Conservation (phyloP, 2,888 invertebrate genomes). For the Synergus laeviventris region DNA sequence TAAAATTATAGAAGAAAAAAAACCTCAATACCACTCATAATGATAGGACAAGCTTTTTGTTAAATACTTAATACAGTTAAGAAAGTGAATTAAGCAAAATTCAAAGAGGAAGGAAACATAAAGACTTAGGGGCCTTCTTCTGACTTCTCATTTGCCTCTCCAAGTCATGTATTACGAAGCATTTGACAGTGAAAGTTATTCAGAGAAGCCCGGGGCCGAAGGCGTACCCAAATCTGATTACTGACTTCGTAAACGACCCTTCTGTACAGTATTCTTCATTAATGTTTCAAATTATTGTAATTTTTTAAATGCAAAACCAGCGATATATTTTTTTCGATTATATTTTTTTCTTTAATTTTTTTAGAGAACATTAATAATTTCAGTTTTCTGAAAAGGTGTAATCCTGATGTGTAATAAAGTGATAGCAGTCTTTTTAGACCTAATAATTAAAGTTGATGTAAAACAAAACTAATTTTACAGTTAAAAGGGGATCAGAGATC, state of each 20-base stretch:
- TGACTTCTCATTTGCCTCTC: background rate
- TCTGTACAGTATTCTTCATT: background rate
- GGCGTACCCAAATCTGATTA: slow-evolving; percentile 31
- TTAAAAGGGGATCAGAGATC: background rate
- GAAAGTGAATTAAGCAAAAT: background rate
- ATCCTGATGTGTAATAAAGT: background rate
- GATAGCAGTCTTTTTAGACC: background rate
- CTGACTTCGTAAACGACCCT: slow-evolving; percentile 17
- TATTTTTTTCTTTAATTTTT: too few relatives aligned
- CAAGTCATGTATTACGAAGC: slow-evolving; percentile 26
- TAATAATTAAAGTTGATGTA: background rate
- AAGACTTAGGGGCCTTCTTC: slow-evolving; percentile 5
- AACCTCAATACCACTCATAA: background rate
- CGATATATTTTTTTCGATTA: too few relatives aligned
- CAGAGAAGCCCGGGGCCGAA: slow-evolving; percentile 39
- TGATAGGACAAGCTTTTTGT: background rate
- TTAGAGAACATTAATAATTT: background rate
- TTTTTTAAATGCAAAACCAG: background rate
- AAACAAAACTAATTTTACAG: background rate
- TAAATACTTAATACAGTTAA: background rate
- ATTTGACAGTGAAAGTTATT: slow-evolving; percentile 48
- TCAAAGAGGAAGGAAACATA: background rate
- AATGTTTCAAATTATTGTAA: background rate
- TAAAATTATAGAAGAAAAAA: too few relatives aligned
- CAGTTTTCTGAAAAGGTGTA: background rate